Evolutionary conservation across 1,140 invertebrate genomes (phyloP).

Genomic region (Megalopta genalis): DNA sequence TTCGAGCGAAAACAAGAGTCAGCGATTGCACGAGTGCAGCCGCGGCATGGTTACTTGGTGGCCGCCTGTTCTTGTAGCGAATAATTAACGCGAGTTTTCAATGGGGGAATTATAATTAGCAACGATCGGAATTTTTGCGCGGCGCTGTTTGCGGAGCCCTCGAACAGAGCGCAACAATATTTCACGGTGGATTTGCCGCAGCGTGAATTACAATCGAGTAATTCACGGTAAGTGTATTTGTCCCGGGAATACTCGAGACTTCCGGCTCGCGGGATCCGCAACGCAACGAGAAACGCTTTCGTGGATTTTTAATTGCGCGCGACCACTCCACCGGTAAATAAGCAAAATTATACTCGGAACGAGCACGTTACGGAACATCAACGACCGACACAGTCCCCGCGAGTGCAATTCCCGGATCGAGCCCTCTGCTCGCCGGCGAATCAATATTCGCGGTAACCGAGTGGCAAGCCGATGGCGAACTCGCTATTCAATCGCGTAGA

Average conservation of each 20-base stretch:
- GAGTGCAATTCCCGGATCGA: background rate
- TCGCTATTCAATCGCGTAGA: background rate
- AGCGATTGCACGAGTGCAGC: no score
- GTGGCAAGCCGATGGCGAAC: background rate
- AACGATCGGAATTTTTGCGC: no score
- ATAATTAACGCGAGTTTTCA: no score
- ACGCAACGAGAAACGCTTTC: background rate
- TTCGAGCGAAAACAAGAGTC: no score
- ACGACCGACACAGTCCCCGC: background rate
- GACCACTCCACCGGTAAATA: background rate
- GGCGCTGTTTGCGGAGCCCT: no score
- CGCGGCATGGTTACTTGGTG: no score
- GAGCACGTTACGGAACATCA: background rate
- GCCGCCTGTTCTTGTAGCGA: no score
- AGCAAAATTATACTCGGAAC: slow-evolving; percentile 3
- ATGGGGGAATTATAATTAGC: no score
- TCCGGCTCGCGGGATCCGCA: background rate
- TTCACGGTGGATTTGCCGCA: background rate
- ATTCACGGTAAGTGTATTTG: background rate
- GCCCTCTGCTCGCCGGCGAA: background rate
- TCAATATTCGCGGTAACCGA: background rate
- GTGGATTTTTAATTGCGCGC: slow-evolving; percentile 3
- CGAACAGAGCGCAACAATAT: background rate
- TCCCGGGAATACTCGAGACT: background rate
- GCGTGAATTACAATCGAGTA: slow-evolving; percentile 3